Conservation (phyloP, 2,888 invertebrate genomes). For the Lithophane semibrunnea region DNA sequence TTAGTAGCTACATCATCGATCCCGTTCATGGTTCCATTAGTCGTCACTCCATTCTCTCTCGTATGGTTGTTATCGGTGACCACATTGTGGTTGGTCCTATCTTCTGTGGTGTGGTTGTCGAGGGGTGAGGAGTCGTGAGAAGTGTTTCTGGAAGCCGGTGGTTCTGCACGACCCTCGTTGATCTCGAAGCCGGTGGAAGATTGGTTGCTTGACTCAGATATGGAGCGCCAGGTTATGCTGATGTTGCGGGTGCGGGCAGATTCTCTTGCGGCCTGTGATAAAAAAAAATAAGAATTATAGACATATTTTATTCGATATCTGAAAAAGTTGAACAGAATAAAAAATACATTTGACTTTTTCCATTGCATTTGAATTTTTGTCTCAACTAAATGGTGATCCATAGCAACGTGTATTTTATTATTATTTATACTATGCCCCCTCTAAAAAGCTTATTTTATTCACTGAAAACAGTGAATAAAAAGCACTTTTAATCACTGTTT, state of each 20-base stretch:
- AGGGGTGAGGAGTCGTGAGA: constrained; percentile 73
- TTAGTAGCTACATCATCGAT: constrained; percentile 79
- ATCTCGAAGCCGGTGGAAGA: constrained; percentile 83
- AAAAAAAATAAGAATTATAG: not conserved
- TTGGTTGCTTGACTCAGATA: constrained; percentile 88
- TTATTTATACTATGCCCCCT: too few species aligned
- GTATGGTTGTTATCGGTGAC: constrained; percentile 66
- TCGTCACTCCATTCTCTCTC: constrained; percentile 58
- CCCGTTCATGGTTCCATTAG: constrained; percentile 75
- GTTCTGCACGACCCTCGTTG: constrained; percentile 72
- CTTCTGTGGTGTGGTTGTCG: constrained; percentile 73
- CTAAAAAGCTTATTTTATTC: too few species aligned
- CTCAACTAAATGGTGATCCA: too few species aligned
- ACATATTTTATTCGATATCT: not conserved
- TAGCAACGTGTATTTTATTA: too few species aligned
- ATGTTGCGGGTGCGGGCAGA: constrained; percentile 82
- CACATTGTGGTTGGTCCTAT: constrained; percentile 72
- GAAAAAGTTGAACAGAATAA: not conserved
- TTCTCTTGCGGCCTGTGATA: constrained; percentile 79
- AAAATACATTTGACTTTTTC: not conserved
- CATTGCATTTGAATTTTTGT: not conserved
- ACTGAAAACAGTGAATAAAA: too few species aligned
- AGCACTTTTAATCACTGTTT: too few species aligned
- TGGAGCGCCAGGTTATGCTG: constrained; percentile 88
- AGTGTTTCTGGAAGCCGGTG: constrained; percentile 62